Evolutionary conservation across 2,797 vertebrate genomes (phyloP).

Genomic region (Basileuterus tristriatus): DNA sequence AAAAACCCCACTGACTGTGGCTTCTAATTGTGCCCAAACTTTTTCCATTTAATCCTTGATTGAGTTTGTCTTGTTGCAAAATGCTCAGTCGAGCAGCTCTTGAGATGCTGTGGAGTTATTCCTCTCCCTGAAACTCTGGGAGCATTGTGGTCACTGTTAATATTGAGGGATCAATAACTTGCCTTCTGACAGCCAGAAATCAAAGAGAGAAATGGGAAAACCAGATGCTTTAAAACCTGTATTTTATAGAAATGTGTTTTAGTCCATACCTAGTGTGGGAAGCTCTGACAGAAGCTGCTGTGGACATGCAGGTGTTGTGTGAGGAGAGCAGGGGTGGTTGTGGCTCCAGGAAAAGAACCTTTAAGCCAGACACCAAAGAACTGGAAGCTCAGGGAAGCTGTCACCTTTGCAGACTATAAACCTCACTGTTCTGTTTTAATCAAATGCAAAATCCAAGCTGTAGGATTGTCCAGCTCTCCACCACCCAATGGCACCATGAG

Average conservation of each 20-base stretch:
- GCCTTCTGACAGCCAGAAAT: not conserved
- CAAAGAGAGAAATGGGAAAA: not conserved
- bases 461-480: not conserved
- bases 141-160: not conserved
- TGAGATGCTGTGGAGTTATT: not conserved
- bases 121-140: not conserved
- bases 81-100: fast-evolving
- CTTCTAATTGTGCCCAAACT: not conserved
- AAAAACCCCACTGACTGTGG: not conserved
- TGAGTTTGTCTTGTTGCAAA: not conserved
- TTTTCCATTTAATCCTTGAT: not conserved
- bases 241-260: not conserved
- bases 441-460: fast-evolving
- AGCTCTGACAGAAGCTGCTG: not conserved
- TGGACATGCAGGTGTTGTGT: not conserved
- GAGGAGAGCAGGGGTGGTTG: not conserved
- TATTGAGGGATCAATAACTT: not conserved
- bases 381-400: not conserved
- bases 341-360: not conserved
- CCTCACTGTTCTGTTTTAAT: not conserved
- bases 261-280: not conserved
- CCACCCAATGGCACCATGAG: fast-evolving
- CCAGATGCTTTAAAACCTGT: not conserved
- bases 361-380: not conserved
- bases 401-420: not conserved